phyloP scores from a whole-genome alignment of 2,113 vertebrate genomes.

The Tychaedon coryphoeus region DNA sequence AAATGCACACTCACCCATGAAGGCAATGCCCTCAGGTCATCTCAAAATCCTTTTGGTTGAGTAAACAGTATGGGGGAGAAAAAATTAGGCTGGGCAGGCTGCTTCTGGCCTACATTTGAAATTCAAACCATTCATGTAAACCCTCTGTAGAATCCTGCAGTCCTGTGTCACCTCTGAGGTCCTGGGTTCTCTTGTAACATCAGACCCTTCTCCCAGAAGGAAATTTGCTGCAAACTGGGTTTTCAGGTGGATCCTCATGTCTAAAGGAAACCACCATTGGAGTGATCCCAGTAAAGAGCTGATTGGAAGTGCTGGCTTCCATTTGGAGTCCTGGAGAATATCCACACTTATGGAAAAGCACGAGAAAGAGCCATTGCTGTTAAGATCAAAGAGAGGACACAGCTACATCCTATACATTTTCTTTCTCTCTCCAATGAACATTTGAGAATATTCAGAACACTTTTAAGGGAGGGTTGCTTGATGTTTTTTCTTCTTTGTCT shows the following conservation, averaged over 20 bases:
- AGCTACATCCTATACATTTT: neutral
- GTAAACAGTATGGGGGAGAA: neutral
- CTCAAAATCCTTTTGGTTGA: conserved; percentile 24
- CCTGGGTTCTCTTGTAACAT: neutral
- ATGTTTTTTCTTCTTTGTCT: neutral
- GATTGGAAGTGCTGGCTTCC: neutral
- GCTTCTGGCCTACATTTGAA: conserved; percentile 17
- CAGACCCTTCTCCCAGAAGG: neutral
- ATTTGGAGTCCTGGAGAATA: neutral
- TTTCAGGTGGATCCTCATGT: neutral
- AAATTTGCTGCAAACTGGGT: neutral
- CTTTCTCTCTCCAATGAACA: neutral
- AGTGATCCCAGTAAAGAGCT: neutral
- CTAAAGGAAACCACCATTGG: neutral
- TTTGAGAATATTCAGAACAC: neutral
- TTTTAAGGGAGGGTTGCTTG: neutral
- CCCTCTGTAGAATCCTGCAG: neutral
- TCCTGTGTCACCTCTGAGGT: neutral
- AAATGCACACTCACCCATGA: conserved; percentile 11
- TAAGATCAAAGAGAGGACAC: neutral
- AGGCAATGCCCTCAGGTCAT: neutral
- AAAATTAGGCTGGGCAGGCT: neutral
- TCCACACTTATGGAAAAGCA: neutral
- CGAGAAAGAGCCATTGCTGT: neutral
- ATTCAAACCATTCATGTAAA: neutral